Evolutionary conservation across 2,113 vertebrate species (phyloP), one percentile per base, ranked within the genome.

Genomic region (Tychaedon coryphoeus): DNA sequence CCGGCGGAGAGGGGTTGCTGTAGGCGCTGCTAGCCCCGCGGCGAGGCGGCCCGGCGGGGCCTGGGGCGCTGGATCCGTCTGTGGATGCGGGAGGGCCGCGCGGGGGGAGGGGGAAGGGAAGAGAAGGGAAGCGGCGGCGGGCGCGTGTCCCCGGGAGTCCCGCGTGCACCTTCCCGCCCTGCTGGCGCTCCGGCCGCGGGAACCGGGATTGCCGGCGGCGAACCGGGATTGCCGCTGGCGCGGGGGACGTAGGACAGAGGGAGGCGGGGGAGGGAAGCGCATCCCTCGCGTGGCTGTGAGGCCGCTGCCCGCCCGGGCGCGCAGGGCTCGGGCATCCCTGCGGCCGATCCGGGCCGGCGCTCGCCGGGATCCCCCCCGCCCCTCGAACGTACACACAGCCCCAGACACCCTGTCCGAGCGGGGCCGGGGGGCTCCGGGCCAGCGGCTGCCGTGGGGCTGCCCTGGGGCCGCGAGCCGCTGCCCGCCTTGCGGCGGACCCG

Each of bases 161-260:
- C 70, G 85, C 64, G 86, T 72, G 90, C 81, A 81, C 89, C 75
- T 89, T 76, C 70, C 75, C 80, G 86, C 70, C 81, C n/a, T 6
- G 70, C 16, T 1, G 29, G n/a, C 8, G 58, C 58, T 38, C 48
- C 69, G 48, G 69, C 48, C 40, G 8, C 40, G 14, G 48, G 7
- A 40, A 1, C 38, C 40, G 40, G 50, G n/a, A 38, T 3, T 3
- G 69, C 69, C 26, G 67, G n/a, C 22, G 23, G 69, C 17, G 13
- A 20, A 3, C 8, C 64, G 75, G 16, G 19, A 0, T 7, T 7
- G 51, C 31, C 8, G 19, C 29, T 8, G 50, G 29, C 9, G 43
- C 24, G 25, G 36, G 54, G 23, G 31, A 19, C 50, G 60, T 8
- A 43, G 18, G 25, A 24, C 34, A 1, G 11, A 17, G 38, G 19